phyloP scores from a whole-genome alignment of 2,888 invertebrate genomes.

The Abscondita cerata region DNA sequence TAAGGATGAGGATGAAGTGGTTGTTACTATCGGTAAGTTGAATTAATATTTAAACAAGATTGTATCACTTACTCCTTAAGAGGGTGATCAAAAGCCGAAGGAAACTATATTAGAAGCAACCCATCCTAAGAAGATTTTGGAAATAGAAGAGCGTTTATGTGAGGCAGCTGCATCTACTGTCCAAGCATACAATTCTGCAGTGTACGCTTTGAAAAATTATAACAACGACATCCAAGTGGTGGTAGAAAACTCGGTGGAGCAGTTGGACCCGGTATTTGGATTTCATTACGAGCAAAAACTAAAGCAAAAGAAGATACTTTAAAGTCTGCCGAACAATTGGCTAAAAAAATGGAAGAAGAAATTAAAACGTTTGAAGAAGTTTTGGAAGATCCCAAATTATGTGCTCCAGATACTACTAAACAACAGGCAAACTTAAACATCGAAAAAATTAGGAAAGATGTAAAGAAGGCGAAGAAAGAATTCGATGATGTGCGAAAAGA shows the following conservation, averaged over 20 bases:
- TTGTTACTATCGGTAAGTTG: constrained; percentile 53
- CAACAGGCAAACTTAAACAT: constrained; percentile 65
- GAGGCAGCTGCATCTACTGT: constrained; percentile 68
- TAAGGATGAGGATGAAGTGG: constrained; percentile 53
- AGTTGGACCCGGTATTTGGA: constrained; percentile 66
- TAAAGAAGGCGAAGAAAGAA: constrained; percentile 65
- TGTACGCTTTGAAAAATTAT: constrained; percentile 65
- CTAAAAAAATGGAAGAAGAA: constrained; percentile 54
- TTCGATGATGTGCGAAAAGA: constrained; percentile 65
- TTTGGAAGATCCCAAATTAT: constrained; percentile 57
- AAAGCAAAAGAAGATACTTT: constrained; percentile 64
- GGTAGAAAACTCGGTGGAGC: constrained; percentile 69
- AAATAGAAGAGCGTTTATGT: constrained; percentile 65
- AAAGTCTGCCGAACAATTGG: constrained; percentile 65
- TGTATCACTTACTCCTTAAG: constrained; percentile 28
- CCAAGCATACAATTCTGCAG: constrained; percentile 71
- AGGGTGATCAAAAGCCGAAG: constrained; percentile 49
- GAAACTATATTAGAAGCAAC: constrained; percentile 49
- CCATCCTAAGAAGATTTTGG: constrained; percentile 59
- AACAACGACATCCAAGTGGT: constrained; percentile 64
- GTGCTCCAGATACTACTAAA: constrained; percentile 57
- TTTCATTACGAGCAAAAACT: constrained; percentile 65
- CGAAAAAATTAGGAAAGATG: constrained; percentile 63
- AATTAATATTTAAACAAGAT: not conserved
- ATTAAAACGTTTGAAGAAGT: constrained; percentile 57